Evolutionary conservation across 2,797 vertebrate species (phyloP).

Genomic region (Scolopax rusticola): DNA sequence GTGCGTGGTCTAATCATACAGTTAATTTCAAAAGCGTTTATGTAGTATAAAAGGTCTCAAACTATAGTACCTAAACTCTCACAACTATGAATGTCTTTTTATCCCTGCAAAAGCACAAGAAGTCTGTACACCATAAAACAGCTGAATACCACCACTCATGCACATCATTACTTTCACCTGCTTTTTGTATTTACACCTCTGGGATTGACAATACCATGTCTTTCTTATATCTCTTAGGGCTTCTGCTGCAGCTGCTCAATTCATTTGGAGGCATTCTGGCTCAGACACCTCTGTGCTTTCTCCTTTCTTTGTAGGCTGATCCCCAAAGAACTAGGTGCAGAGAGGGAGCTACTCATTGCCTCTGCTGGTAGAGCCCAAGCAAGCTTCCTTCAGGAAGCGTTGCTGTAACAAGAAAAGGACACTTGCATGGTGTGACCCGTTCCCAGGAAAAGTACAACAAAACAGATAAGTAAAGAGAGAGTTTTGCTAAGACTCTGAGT

Average conservation of each 20-base stretch:
- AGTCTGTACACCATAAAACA: not conserved
- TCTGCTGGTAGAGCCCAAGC: not conserved
- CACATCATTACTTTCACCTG: not conserved
- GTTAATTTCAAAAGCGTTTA: not conserved
- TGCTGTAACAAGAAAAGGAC: not conserved
- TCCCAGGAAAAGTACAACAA: not conserved
- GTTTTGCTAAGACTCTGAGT: not conserved
- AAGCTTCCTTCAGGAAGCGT: not conserved
- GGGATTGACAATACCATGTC: fast-evolving
- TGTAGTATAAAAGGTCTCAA: not conserved
- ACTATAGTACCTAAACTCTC: too few relatives aligned
- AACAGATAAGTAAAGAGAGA: not conserved
- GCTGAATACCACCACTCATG: not conserved
- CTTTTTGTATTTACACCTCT: not conserved
- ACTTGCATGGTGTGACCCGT: fast-evolving
- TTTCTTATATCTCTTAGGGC: not conserved
- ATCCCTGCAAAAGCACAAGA: not conserved
- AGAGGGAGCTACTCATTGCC: not conserved
- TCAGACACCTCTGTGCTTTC: not conserved
- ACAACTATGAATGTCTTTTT: not conserved
- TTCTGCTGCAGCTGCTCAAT: not conserved
- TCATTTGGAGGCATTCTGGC: not conserved
- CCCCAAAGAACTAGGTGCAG: not conserved
- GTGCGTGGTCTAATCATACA: not conserved
- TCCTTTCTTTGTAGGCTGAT: not conserved